Evolutionary conservation across 2,888 invertebrate genomes (phyloP), one percentile per base, ranked within the genome.

Genomic region (Acholoe squamosa): DNA sequence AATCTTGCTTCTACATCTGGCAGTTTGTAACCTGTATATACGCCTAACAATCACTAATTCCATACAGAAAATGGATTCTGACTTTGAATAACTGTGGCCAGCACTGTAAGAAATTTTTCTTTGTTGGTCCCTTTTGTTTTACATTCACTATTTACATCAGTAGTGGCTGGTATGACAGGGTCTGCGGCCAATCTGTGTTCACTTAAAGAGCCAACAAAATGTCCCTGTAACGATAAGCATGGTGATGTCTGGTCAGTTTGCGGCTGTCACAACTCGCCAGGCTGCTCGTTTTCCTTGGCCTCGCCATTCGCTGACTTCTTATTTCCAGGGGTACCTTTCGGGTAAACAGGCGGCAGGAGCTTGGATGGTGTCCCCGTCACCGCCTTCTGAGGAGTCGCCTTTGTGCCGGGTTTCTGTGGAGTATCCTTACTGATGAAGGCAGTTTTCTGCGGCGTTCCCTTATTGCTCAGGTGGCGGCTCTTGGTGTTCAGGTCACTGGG

Each of bases 31-130:
- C 10, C 43, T 10, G 10, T 43, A 43, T 43, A 43, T 7, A 43
- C 10, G 43, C 10, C 10, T 10, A 7, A 43, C 43, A 7, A 10
- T 43, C 43, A 43, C 28, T 16, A 71, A 16, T 71, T 71, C 71
- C 71, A 71, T 14, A 71, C 71, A n/a, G 71, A 71, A 71, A 71
- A 71, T 0, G 71, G 71, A 25, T 71, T 71, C 71, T 71, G 71
- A 71, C 28, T 71, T 71, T 71, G 71, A 28, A 71, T 71, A 25
- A 71, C 71, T 1, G 71, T 28, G 1, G 71, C 28, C 14, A 71
- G 71, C 14, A 71, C 28, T 14, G 71, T 28, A n/a, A 71, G 25
- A 28, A 71, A 43, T 43, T 43, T 43, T 10, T 43, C 43, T 3
- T 10, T 3, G 31, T 28, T 25, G 25, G 71, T 28, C 71, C 31